Evolutionary conservation across 2,797 vertebrate genomes (phyloP), one percentile per base, ranked within the genome.

Genomic region (Lepus townsendii): DNA sequence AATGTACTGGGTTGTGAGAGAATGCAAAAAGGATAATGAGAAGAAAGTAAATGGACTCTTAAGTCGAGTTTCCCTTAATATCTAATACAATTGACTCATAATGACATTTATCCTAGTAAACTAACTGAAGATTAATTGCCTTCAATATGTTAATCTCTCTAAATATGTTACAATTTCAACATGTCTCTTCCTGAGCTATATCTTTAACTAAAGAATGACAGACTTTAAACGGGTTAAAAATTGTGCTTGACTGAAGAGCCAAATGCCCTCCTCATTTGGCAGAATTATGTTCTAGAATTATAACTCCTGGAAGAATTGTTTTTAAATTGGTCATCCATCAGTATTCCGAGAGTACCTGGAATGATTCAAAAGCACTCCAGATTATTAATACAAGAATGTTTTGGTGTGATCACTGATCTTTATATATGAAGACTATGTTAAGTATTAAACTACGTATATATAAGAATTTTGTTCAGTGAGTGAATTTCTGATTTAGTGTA

Each of bases 261-360:
- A 83, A 68, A 47, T 90, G 47, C 63, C 82, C 72, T 4, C 1
- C 52, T 83, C 35, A 57, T 82, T 91, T 78, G 7, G 1, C 68
- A 91, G 22, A 71, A 76, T 65, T 91, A 52, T 50, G 57, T 77
- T 38, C 30, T 75, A 47, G 78, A 93, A 22, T 22, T 93, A 3
- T 75, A 60, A 76, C 88, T 94, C 83, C 66, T 80, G 20, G 22
- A 24, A 65, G 54, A 90, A 86, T 57, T 65, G 19, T 42, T 80
- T 26, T 83, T 94, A 88, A 88, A 88, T 90, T 90, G 88, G 35
- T 50, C 22, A 16, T 95, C 71, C 32, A 92, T 79, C 42, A 78
- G 2, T 26, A n/a, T 76, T 88, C 38, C 22, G 88, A 68, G 65
- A 93, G 16, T 69, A 71, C 35, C 79, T 84, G 12, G 2, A 83